Base-by-base conservation (phyloP, 1,140 invertebrate species). In the Harpegnathos saltator region DNA sequence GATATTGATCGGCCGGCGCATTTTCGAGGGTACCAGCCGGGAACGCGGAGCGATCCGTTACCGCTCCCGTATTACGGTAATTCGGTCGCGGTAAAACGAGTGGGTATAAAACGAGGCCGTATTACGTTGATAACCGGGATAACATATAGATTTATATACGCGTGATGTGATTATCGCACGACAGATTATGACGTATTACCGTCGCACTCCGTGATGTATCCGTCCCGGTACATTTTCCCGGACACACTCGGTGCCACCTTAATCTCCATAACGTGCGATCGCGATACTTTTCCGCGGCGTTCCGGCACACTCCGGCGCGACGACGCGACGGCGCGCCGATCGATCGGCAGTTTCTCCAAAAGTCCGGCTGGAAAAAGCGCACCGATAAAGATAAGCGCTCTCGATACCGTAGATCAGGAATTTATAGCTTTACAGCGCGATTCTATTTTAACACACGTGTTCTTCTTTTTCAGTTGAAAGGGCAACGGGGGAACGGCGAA, bases 141-240 rank as follows among this genome's bases (percentile, higher is more conserved):
- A 75, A 72, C n/a, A 65, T 29, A 61, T 77, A 85, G 87, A 88
- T 88, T 87, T 88, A 78, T 85, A 77, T 69, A 85, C 56, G 38
- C 87, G 87, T 88, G 87, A 88, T 82, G 38, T 44, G 83, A 78
- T 87, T 69, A 78, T 73, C 24, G 66, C 29, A n/a, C 38, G 24
- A 75, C 66, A 87, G 87, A 85, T 88, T 88, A 88, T 63, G 22
- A 38, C 3, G 85, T 22, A 80, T 87, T 86, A 87, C 19, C 58
- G 56, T 54, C 63, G 15, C n/a, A n/a, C 1, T 38, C n/a, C 83
- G 75, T 77, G 78, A 87, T 65, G 63, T 80, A 77, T 80, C 69
- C 73, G 19, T 52, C 56, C 38, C 26, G 54, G 48, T 22, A 56
- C 44, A 48, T 82, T 73, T 54, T 59, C 11, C 24, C 15, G 50